These are phyloP conservation scores for Philantomba maxwellii DNA, from an alignment of 2,113 vertebrate genomes.

Conservation along the genomic window DNA sequence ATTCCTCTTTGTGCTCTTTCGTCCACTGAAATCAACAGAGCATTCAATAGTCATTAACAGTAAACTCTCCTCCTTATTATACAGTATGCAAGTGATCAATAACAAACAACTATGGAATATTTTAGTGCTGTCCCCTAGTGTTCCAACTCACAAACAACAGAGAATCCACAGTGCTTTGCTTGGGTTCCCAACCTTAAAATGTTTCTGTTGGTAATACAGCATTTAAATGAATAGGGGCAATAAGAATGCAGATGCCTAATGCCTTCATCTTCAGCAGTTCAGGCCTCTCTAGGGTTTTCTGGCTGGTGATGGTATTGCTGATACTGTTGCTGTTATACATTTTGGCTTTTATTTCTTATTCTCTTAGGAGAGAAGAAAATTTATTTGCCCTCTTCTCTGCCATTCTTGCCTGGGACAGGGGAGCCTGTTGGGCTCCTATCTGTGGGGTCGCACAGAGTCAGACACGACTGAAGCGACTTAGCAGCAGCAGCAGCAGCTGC, in stretches of 20 bases:
- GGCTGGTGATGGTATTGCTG: not conserved
- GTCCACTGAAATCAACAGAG: conserved; percentile 17
- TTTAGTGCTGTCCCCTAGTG: conserved; percentile 78
- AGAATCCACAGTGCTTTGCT: not conserved
- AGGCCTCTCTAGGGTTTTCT: not conserved
- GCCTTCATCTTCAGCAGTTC: not conserved
- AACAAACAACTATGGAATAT: conserved; percentile 61
- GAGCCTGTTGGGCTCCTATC: no score
- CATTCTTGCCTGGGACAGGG: no score
- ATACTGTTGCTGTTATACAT: not conserved
- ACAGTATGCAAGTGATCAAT: conserved; percentile 55
- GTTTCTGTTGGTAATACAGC: not conserved
- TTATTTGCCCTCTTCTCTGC: not conserved
- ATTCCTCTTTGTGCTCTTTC: conserved; percentile 6
- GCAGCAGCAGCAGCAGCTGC: no score
- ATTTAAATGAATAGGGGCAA: not conserved
- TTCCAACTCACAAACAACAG: conserved; percentile 70
- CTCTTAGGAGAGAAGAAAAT: not conserved
- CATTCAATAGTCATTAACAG: conserved; percentile 11
- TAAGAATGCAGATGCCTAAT: not conserved
- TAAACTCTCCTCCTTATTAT: conserved; percentile 28
- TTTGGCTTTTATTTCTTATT: not conserved
- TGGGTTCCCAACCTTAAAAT: not conserved
- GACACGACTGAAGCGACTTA: no score
- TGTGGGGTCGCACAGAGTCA: no score